Base-by-base conservation (phyloP, 2,888 invertebrate genomes). In the Epinotia ramella region DNA sequence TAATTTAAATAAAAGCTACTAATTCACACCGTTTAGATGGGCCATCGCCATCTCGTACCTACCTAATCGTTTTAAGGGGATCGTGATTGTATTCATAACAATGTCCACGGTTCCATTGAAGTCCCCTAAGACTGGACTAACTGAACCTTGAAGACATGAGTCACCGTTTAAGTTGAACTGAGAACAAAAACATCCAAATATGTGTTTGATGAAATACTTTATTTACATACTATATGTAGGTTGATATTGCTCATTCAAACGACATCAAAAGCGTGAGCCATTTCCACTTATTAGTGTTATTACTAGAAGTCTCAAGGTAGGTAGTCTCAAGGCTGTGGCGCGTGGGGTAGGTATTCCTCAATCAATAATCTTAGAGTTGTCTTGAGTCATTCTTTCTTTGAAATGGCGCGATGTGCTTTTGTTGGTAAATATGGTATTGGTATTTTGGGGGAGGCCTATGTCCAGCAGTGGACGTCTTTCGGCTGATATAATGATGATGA, bases 111-210 rank as follows among this genome's bases (percentile, higher is more conserved):
- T 74, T 73, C 20, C 68, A 63, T 74, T 69, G 40, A 73, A 49
- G 20, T 18, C 64, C 69, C 62, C 33, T 69, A 28, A 56, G 62
- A 73, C 67, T 59, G 70, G 64, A 65, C 28, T 44, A 56, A 71
- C 59, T 60, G 49, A 71, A 67, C 87, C 86, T 87, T 86, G 84
- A 80, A 78, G 68, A 78, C 62, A 77, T 88, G 88, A 88, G 74
- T 87, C 87, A 88, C 76, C 72, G 69, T 80, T 82, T 82, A 80
- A 81, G 79, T 82, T 80, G 84, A 79, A 81, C 78, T 79, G 75
- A 77, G 74, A 73, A 85, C 83, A 84, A 87, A 86, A 85, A 84
- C 79, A 78, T 83, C 83, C 84, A 84, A 86, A 83, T 84, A 84
- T 81, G 82, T 82, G 79, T 78, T 78, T 76, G 79, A 78, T 79